Base-by-base conservation (phyloP, 2,888 invertebrate species). In the Pollenia griseotomentosa region DNA sequence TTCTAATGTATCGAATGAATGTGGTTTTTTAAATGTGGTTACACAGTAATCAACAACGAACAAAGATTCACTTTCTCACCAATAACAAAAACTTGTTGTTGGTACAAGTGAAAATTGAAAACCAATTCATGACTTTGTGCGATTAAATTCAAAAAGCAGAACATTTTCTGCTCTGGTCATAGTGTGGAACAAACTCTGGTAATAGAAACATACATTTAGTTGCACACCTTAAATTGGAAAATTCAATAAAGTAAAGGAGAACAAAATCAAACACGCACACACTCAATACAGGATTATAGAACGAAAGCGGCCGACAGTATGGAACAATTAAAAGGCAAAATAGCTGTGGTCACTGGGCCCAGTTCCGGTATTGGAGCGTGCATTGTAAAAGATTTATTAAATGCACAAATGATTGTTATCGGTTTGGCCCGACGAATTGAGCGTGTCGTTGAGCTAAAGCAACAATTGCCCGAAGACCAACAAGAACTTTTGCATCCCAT, bases 341-440 rank as follows among this genome's bases (percentile, higher is more conserved):
- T 95, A 0, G 95, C 95, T 0, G 93, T 95, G 55, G 95, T 95
- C 82, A 95, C 95, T 3, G 95, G 95, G 16, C 95, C 95, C 12
- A 95, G 95, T 91, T 93, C 94, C 0, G 95, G 95, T 8, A 95
- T 95, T 75, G 95, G 95, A 12, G 94, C 94, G 10, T 93, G 93
- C 5, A 93, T 94, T 63, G 92, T 92, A 2, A 90, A 90, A 71
- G 91, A 93, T 63, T 90, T 95, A 33, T 93, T 94, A 2, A 90
- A 92, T 74, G 91, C 92, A 48, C 95, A 95, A 23, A 89, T 95
- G 89, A 93, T 93, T 83, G 95, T 95, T 8, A 93, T 95, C 4
- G 95, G 94, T 7, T 91, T 95, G 86, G 94, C 94, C 0, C 92
- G 95, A 84, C 93, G 94, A 70, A 88, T 93, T 10, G 93, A 94